Percentiles rank a stretch among this genome's conserved stretches.
Evolutionary conservation across 2,888 invertebrate genomes (phyloP).

Genomic region (Diarsia dahlii): DNA sequence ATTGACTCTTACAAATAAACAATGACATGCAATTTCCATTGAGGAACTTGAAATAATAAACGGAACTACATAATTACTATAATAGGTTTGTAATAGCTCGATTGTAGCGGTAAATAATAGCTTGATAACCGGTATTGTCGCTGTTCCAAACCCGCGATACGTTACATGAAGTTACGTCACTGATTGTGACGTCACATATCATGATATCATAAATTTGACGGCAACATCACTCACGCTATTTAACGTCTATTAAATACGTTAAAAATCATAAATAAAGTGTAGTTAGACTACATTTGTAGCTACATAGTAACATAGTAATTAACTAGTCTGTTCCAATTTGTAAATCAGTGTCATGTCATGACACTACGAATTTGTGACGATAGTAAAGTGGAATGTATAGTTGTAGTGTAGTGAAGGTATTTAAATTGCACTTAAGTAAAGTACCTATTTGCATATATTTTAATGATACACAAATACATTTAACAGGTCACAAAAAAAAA

Average conservation of each 20-base stretch:
- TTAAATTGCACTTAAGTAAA: constrained; percentile 2
- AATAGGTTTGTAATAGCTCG: constrained; percentile 39
- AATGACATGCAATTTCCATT: constrained; percentile 35
- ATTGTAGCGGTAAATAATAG: constrained; percentile 39
- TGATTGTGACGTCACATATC: constrained; percentile 36
- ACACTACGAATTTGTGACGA: constrained; percentile 14
- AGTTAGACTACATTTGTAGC: not conserved
- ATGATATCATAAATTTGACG: constrained; percentile 8
- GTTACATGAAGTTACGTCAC: constrained; percentile 53
- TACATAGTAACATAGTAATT: constrained; percentile 15
- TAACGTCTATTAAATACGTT: constrained; percentile 4
- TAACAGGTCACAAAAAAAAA: not conserved
- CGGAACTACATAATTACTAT: constrained; percentile 45
- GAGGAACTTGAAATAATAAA: constrained; percentile 14
- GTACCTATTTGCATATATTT: not conserved
- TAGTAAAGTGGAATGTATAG: not conserved
- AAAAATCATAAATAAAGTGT: not conserved
- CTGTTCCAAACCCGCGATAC: not conserved
- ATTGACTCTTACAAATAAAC: constrained; percentile 41
- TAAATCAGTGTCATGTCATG: constrained; percentile 21
- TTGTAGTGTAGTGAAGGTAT: not conserved
- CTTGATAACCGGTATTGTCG: constrained; percentile 35
- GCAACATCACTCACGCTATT: not conserved
- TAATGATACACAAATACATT: not conserved
- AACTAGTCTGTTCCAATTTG: constrained; percentile 23